phyloP scores from a whole-genome alignment of 2,113 vertebrate species.

The Erpornis zantholeuca region DNA sequence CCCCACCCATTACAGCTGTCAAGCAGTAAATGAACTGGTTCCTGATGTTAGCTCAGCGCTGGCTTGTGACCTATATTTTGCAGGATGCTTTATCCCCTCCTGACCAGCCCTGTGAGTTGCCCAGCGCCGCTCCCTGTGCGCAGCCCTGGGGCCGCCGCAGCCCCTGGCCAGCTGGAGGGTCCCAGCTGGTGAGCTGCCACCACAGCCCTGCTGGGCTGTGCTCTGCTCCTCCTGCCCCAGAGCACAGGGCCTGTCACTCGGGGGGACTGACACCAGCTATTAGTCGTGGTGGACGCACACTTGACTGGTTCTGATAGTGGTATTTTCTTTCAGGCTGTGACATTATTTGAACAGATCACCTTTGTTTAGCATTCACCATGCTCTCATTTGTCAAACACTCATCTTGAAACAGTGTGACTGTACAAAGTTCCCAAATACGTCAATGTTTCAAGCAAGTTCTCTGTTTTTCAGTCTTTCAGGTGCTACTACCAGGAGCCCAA shows the following conservation, averaged over 20 bases:
- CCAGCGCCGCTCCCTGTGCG: neutral
- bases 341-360: conserved; percentile 40
- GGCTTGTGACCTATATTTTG: neutral
- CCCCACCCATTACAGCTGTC: neutral
- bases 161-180: conserved; percentile 15
- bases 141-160: neutral
- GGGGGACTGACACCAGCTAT: neutral
- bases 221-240: neutral
- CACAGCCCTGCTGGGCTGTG: neutral
- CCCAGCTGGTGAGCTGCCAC: conserved; percentile 26
- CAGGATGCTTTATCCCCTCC: neutral
- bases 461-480: neutral
- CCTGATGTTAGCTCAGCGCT: neutral
- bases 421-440: neutral
- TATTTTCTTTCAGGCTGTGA: conserved; percentile 7
- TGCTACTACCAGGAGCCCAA: neutral
- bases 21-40: neutral
- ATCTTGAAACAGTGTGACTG: neutral
- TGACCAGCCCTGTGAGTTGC: fast-evolving
- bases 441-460: neutral
- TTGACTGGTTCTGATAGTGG: conserved; percentile 5
- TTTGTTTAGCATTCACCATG: neutral
- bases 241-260: conserved; percentile 1
- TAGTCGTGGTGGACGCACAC: neutral
- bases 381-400: conserved; percentile 13